Evolutionary conservation across 2,888 invertebrate genomes (phyloP).

Genomic region (Brachypalpus laphriformis): DNA sequence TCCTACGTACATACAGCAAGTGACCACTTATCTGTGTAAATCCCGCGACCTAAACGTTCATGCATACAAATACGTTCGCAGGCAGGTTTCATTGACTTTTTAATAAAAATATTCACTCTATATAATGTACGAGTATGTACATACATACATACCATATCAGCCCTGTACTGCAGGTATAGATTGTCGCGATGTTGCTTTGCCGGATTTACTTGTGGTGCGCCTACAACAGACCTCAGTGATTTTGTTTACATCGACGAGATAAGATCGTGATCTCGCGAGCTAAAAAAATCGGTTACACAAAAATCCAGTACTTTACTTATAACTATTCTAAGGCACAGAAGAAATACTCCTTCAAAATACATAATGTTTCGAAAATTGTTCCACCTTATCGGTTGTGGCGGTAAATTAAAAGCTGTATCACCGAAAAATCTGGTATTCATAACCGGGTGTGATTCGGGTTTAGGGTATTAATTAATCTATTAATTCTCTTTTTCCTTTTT

Average conservation of each 20-base stretch:
- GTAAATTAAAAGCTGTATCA: slow-evolving; percentile 74
- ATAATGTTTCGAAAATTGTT: slow-evolving; percentile 53
- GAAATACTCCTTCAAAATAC: neutral
- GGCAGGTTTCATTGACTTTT: slow-evolving; percentile 33
- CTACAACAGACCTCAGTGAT: slow-evolving; percentile 60
- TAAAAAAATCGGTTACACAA: neutral
- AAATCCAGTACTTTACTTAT: neutral
- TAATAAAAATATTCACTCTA: slow-evolving; percentile 4
- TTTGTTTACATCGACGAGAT: slow-evolving; percentile 66
- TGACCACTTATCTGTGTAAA: slow-evolving; percentile 12
- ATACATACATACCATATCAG: neutral
- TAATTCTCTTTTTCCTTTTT: neutral
- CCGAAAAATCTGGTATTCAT: slow-evolving; percentile 85
- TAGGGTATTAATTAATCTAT: slow-evolving; percentile 86
- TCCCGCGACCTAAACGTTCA: neutral
- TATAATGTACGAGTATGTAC: neutral
- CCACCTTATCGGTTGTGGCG: slow-evolving; percentile 47
- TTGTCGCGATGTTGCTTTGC: neutral
- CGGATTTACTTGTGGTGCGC: slow-evolving; percentile 12
- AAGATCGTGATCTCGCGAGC: slow-evolving; percentile 36
- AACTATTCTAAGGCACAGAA: too few species aligned
- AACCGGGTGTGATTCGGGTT: slow-evolving; percentile 94
- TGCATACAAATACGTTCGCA: neutral
- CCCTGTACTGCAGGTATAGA: neutral
- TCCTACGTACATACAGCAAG: neutral